These are phyloP conservation scores for Probaryconus sp. DNA, from an alignment of 1,140 invertebrate species.

Conservation along the genomic window DNA sequence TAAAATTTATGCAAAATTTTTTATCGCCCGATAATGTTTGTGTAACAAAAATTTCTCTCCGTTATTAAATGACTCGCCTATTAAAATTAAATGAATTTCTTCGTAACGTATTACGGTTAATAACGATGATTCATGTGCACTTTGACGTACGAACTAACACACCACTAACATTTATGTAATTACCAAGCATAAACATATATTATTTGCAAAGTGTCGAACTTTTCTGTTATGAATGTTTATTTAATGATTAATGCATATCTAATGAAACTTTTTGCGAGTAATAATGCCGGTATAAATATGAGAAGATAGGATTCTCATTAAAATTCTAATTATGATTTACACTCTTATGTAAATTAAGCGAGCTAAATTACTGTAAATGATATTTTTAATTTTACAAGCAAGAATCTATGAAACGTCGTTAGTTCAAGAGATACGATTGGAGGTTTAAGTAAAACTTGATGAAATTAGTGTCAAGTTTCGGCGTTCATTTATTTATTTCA, in stretches of 20 bases:
- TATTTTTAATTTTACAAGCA: conserved; percentile 15
- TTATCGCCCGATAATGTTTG: no score
- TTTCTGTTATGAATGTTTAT: conserved; percentile 24
- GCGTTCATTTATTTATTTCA: no score
- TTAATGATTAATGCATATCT: conserved; percentile 24
- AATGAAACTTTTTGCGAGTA: conserved; percentile 19
- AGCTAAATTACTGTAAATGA: conserved; percentile 5
- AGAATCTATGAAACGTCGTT: no score
- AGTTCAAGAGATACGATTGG: no score
- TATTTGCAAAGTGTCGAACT: conserved; percentile 4
- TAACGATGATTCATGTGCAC: conserved; percentile 22
- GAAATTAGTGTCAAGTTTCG: no score
- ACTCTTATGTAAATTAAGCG: conserved; percentile 7
- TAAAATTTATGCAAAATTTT: no score
- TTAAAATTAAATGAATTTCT: conserved; percentile 28
- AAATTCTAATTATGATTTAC: conserved; percentile 28
- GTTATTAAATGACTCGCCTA: conserved; percentile 34
- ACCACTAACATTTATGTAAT: conserved; percentile 19
- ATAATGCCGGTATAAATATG: conserved; percentile 1
- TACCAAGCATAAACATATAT: conserved; percentile 33
- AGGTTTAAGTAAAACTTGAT: no score
- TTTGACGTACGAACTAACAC: conserved; percentile 25
- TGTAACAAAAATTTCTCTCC: no score
- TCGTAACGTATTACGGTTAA: conserved; percentile 17
- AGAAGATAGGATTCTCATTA: not conserved